phyloP scores from a whole-genome alignment of 2,113 vertebrate species.

The Nanorana parkeri region DNA sequence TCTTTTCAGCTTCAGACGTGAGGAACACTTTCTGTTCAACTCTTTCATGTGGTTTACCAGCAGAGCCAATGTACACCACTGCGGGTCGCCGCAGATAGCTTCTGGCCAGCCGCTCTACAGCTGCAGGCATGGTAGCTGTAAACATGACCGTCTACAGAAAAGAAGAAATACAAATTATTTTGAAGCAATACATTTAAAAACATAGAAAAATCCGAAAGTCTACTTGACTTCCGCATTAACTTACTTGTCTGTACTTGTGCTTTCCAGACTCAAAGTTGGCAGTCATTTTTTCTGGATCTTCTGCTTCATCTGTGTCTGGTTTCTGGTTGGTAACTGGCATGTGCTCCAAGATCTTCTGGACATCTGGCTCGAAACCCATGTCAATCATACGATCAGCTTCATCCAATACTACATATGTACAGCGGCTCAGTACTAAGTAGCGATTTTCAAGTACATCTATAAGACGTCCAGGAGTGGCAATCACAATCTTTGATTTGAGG shows the following conservation, averaged over 20 bases:
- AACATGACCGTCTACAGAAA: slow-evolving; percentile 93
- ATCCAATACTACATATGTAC: slow-evolving; percentile 95
- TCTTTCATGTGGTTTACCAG: slow-evolving; percentile 94
- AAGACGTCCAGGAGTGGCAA: slow-evolving; percentile 92
- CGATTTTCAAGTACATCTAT: slow-evolving; percentile 97
- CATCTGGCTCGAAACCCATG: slow-evolving; percentile 98
- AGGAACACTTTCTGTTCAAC: slow-evolving; percentile 98
- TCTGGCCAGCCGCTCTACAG: slow-evolving; percentile 92
- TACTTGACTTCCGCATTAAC: not conserved
- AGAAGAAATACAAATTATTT: not conserved
- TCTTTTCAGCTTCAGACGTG: slow-evolving; percentile 95
- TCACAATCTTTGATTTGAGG: slow-evolving; percentile 83
- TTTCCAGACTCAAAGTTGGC: slow-evolving; percentile 97
- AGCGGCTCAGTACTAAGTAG: slow-evolving; percentile 94
- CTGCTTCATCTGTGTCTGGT: slow-evolving; percentile 93
- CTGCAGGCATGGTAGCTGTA: slow-evolving; percentile 95
- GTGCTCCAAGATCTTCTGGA: slow-evolving; percentile 97
- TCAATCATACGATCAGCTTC: slow-evolving; percentile 98
- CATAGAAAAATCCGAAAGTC: not conserved
- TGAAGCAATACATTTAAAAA: not conserved
- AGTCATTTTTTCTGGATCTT: slow-evolving; percentile 96
- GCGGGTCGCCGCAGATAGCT: slow-evolving; percentile 94
- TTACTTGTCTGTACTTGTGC: slow-evolving; percentile 96
- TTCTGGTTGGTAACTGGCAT: slow-evolving; percentile 98
- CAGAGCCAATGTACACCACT: slow-evolving; percentile 97